Evolutionary conservation across 92 coral and sea anemone genomes (phyloP).

Genomic region (Palythoa heliodiscus): DNA sequence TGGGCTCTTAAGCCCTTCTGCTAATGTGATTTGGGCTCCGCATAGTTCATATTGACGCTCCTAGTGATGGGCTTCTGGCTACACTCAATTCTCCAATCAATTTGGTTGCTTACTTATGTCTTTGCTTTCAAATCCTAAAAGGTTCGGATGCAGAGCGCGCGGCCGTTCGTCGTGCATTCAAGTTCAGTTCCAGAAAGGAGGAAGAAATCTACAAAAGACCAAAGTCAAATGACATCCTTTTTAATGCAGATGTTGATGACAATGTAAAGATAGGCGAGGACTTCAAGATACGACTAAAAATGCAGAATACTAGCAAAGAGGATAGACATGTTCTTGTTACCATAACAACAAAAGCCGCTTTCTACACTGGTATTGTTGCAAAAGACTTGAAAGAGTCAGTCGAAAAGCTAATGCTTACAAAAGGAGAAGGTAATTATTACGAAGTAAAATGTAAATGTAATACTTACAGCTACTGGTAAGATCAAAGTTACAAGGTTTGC

Average conservation of each 20-base stretch:
- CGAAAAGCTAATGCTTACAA: constrained; percentile 46
- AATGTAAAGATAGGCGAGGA: constrained; percentile 65
- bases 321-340: constrained; percentile 51
- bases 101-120: not conserved
- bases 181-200: constrained; percentile 52
- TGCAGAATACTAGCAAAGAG: constrained; percentile 49
- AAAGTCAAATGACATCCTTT: constrained; percentile 57
- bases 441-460: too few species aligned
- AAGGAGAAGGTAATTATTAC: too few species aligned
- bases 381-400: constrained; percentile 31
- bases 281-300: constrained; percentile 49
- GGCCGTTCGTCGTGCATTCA: constrained; percentile 60
- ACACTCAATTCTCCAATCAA: not conserved
- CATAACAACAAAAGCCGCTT: constrained; percentile 64
- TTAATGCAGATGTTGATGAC: constrained; percentile 50
- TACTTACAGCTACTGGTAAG: too few species aligned
- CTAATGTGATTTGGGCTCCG: too few species aligned
- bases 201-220: constrained; percentile 53
- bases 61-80: not conserved
- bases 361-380: constrained; percentile 75
- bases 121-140: not conserved
- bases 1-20: too few species aligned
- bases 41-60: too few species aligned
- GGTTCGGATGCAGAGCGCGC: constrained; percentile 63
- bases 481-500: too few species aligned